Evolutionary conservation across 92 coral and sea anemone species (phyloP), one percentile per base, ranked within the genome.

Genomic region (Epizoanthus ramosus): DNA sequence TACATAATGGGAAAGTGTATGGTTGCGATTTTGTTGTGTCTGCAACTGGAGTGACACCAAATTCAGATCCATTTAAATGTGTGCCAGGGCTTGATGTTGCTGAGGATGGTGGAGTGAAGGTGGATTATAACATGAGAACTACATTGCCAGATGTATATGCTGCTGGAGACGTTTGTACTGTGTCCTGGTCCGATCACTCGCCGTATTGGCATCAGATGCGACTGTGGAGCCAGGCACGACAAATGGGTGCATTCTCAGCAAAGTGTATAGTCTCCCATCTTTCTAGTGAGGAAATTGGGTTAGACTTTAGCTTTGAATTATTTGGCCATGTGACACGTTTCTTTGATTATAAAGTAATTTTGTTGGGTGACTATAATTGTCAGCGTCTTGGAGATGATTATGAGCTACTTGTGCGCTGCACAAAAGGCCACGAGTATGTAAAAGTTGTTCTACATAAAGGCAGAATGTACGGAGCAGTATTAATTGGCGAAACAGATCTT

Each of bases 151-250:
- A 95, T 74, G 98, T 95, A 24, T 95, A 93, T 79, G 95, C 94
- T 25, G 99, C 99, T 1, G 99, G 99, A 7, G 99, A 96, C 87
- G 97, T 92, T 25, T 96, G 99, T 85, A 93, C 85, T 65, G 79
- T 93, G 31, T 73, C 97, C 45, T 96, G 99, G 99, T 77, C 69
- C 13, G 83, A 94, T 24, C 94, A 97, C 12, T 90, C 99, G 0
- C 92, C 91, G 39, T 79, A 85, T 57, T 96, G 99, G 99, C 92
- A 94, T 63, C 99, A 96, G 75, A 96, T 96, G 98, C 88, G 98
- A 69, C 87, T 96, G 13, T 96, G 99, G 99, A 96, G 86, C n/a
- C 99, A 96, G 67, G 99, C 98, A 37, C 85, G 95, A 33, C 97
- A 89, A 71, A 96, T 96, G 99, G 99, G 99, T 22, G 85, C 95